Evolutionary conservation across 2,888 invertebrate genomes (phyloP).

Genomic region (Cosmorhoe ocellata): DNA sequence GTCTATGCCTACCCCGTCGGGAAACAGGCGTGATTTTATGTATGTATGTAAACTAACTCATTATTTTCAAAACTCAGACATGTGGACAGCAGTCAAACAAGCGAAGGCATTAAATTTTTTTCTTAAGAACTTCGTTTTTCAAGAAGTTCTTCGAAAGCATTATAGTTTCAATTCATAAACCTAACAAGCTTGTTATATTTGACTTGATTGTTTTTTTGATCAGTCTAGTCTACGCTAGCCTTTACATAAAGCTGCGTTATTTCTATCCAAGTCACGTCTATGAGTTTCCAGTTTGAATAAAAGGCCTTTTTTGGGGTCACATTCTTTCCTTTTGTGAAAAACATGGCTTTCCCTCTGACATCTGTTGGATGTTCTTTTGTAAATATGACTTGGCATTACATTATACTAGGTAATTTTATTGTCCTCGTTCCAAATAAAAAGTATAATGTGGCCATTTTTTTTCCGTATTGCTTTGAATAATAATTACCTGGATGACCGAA

Average conservation of each 20-base stretch:
- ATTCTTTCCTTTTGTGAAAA: slow-evolving; percentile 48
- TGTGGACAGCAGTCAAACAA: no score
- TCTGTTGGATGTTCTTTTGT: slow-evolving; percentile 43
- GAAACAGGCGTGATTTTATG: no score
- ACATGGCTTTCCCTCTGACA: slow-evolving; percentile 36
- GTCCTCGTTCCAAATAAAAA: slow-evolving; percentile 13
- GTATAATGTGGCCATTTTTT: background rate
- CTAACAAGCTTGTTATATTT: no score
- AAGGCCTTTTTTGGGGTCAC: slow-evolving; percentile 51
- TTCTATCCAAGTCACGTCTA: slow-evolving; percentile 51
- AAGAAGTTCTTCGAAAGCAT: no score
- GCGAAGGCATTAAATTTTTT: no score
- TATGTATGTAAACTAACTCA: no score
- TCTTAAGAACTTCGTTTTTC: no score
- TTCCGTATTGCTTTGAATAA: background rate
- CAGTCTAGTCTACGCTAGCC: background rate
- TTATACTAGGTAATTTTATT: slow-evolving; percentile 37
- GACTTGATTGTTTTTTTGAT: background rate
- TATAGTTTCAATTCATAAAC: no score
- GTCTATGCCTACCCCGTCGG: no score
- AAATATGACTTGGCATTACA: slow-evolving; percentile 44
- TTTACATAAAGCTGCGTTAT: slow-evolving; percentile 32
- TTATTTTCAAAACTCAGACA: no score
- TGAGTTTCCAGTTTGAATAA: slow-evolving; percentile 58
- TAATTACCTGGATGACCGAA: no score